phyloP scores from a whole-genome alignment of 2,797 vertebrate species.

The Geotrypetes seraphini region DNA sequence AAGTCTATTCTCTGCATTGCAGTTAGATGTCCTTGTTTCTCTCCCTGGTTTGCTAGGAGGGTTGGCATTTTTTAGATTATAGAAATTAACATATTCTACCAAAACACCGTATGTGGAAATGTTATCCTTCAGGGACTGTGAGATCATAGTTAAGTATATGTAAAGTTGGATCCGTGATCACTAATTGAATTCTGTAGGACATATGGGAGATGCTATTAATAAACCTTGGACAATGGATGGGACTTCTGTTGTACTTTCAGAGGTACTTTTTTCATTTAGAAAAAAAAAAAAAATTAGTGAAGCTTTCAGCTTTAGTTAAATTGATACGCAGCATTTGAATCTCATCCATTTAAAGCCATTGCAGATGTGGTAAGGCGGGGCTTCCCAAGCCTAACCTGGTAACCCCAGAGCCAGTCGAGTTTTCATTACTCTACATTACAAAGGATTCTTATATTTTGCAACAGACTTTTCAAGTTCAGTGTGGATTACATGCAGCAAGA shows the following conservation, averaged over 20 bases:
- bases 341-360: no score
- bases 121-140: neutral
- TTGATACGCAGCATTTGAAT: neutral
- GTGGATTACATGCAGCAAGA: no score
- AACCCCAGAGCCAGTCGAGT: no score
- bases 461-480: no score
- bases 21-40: neutral
- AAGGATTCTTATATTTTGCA: no score
- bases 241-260: no score
- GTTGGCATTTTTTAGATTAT: no score
- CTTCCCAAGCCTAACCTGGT: no score
- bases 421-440: no score
- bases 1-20: neutral
- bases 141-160: neutral
- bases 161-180: neutral
- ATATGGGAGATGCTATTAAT: neutral
- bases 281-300: neutral
- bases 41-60: no score
- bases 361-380: no score
- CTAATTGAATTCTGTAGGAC: neutral
- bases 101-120: accelerated
- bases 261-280: neutral
- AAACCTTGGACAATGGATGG: neutral
- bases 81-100: no score
- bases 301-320: neutral